Conservation (phyloP, 2,888 invertebrate species). For the Dendrolimus pini region DNA sequence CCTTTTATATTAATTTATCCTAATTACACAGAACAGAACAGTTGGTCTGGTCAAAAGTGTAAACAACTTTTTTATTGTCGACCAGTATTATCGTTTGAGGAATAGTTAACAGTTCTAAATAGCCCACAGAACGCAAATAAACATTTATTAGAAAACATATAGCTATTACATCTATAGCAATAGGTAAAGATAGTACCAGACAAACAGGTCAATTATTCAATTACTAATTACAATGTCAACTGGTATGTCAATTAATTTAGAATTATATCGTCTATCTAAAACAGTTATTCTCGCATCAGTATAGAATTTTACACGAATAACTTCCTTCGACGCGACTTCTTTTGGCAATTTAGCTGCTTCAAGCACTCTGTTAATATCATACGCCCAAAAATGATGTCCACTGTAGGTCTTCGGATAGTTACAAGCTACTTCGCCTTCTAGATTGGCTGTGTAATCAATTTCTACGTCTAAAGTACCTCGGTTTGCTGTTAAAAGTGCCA, state of each 20-base stretch:
- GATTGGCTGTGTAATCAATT: constrained; percentile 27
- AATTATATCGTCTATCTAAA: constrained; percentile 24
- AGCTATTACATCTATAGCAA: too few species aligned
- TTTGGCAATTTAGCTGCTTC: background rate
- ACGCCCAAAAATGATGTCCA: constrained; percentile 36
- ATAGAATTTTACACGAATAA: constrained; percentile 14
- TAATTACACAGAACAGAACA: too few species aligned
- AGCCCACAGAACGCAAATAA: too few species aligned
- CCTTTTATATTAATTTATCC: too few species aligned
- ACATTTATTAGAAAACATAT: too few species aligned
- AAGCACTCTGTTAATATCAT: constrained; percentile 24
- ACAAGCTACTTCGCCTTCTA: constrained; percentile 25
- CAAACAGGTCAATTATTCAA: too few species aligned
- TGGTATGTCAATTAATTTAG: constrained; percentile 7
- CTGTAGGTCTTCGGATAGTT: constrained; percentile 24
- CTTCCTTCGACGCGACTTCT: background rate
- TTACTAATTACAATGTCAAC: background rate
- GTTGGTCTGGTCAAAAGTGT: too few species aligned
- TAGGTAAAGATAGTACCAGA: too few species aligned
- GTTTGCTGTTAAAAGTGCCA: constrained; percentile 24
- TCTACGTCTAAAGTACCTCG: constrained; percentile 23
- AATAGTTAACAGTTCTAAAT: too few species aligned
- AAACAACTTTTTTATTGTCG: too few species aligned
- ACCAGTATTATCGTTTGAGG: too few species aligned
- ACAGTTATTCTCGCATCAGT: constrained; percentile 23